Conservation (phyloP, 1,140 invertebrate genomes). For the Anadara kagoshimensis region DNA sequence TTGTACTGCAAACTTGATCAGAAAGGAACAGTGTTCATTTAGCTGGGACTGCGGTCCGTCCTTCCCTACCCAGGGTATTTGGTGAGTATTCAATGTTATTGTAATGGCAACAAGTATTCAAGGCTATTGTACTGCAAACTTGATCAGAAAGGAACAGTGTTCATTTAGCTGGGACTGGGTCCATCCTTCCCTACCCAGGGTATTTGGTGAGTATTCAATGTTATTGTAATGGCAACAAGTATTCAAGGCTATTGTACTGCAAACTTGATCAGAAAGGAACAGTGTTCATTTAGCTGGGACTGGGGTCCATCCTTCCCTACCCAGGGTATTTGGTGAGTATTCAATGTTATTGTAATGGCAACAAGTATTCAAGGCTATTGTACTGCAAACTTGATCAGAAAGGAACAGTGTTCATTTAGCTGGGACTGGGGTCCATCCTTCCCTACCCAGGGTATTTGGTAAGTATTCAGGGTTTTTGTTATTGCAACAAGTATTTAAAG, state of each 20-base stretch:
- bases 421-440: constrained; percentile 99
- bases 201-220: constrained; percentile 1
- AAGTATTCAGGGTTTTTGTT: neutral
- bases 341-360: too few species aligned
- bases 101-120: constrained; percentile 62
- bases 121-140: constrained; percentile 95
- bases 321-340: constrained; percentile 88
- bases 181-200: constrained; percentile 83
- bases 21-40: constrained; percentile 98
- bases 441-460: constrained; percentile 10
- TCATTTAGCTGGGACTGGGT: constrained; percentile 99
- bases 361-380: too few species aligned
- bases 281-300: constrained; percentile 97
- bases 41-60: constrained; percentile 99
- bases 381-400: constrained; percentile 79
- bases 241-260: too few species aligned
- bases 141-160: constrained; percentile 95
- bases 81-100: neutral
- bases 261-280: constrained; percentile 98
- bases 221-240: too few species aligned
- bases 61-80: constrained; percentile 74
- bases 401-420: constrained; percentile 96
- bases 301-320: constrained; percentile 98
- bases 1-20: constrained; percentile 73
- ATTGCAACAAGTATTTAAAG: constrained; percentile 77